Percentiles rank a stretch among this genome's conserved stretches.
These are phyloP conservation scores for Halesus radiatus DNA, from an alignment of 1,140 invertebrate genomes.

Conservation along the genomic window DNA sequence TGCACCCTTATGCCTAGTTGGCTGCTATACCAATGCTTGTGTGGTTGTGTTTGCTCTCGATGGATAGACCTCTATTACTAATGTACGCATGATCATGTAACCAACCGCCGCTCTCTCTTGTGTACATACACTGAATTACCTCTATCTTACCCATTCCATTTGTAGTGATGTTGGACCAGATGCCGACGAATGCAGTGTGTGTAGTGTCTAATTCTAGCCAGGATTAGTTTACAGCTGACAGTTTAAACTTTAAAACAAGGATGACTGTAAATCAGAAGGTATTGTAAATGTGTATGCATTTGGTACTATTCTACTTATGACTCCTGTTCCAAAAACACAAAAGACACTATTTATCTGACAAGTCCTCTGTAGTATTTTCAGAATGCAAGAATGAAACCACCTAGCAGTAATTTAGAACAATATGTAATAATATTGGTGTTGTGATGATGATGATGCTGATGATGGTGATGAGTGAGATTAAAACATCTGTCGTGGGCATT, in stretches of 20 bases:
- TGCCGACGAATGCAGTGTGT: not conserved
- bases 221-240: not conserved
- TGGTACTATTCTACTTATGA: not conserved
- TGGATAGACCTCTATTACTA: conserved; percentile 51
- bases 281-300: not conserved
- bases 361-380: too few relatives aligned
- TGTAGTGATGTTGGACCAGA: not conserved
- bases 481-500: conserved; percentile 34
- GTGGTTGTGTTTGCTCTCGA: conserved; percentile 48
- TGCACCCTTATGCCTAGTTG: conserved; percentile 53
- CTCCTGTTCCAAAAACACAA: too few relatives aligned
- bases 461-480: too few relatives aligned
- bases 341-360: too few relatives aligned
- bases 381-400: too few relatives aligned
- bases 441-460: too few relatives aligned
- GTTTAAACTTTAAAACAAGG: too few relatives aligned
- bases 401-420: too few relatives aligned
- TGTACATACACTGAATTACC: conserved; percentile 14
- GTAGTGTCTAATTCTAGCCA: not conserved
- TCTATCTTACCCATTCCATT: conserved; percentile 8
- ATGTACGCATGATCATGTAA: conserved; percentile 50
- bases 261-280: not conserved
- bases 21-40: conserved; percentile 58
- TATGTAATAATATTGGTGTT: too few relatives aligned
- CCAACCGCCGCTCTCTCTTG: not conserved